These are phyloP conservation scores for Pollenia amentaria DNA, from an alignment of 2,888 invertebrate genomes.

Conservation along the genomic window DNA sequence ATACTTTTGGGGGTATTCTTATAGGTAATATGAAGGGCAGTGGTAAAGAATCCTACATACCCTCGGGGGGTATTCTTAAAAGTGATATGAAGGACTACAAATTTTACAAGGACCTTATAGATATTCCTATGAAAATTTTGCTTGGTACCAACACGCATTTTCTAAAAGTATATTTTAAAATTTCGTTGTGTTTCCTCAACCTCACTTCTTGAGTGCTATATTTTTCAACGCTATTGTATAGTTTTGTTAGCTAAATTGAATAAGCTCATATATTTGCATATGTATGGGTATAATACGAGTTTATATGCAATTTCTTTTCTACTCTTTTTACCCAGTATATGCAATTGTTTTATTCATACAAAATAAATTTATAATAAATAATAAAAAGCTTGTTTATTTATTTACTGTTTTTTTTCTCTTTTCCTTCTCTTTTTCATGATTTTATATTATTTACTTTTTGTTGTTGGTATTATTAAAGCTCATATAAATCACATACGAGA, in stretches of 20 bases:
- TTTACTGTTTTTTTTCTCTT: conserved; percentile 7
- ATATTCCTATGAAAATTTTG: too few species aligned
- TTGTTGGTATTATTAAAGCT: conserved; percentile 85
- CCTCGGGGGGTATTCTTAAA: too few species aligned
- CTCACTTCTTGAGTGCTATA: not conserved
- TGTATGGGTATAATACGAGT: not conserved
- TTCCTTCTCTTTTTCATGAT: not conserved
- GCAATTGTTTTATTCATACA: not conserved
- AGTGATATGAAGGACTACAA: too few species aligned
- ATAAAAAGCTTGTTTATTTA: conserved; percentile 47
- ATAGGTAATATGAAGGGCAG: too few species aligned
- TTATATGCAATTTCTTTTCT: not conserved
- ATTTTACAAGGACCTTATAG: too few species aligned
- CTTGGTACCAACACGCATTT: too few species aligned
- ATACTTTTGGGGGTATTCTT: too few species aligned
- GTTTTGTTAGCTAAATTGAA: not conserved
- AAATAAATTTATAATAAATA: conserved; percentile 30
- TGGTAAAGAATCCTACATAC: too few species aligned
- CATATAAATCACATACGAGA: conserved; percentile 95
- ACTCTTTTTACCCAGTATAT: not conserved
- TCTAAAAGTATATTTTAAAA: too few species aligned
- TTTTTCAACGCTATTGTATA: not conserved
- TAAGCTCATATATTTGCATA: not conserved
- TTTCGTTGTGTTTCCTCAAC: not conserved
- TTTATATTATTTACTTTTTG: conserved; percentile 11